Conservation (phyloP, 2,113 vertebrate species). For the Phrynocephalus versicolor region DNA sequence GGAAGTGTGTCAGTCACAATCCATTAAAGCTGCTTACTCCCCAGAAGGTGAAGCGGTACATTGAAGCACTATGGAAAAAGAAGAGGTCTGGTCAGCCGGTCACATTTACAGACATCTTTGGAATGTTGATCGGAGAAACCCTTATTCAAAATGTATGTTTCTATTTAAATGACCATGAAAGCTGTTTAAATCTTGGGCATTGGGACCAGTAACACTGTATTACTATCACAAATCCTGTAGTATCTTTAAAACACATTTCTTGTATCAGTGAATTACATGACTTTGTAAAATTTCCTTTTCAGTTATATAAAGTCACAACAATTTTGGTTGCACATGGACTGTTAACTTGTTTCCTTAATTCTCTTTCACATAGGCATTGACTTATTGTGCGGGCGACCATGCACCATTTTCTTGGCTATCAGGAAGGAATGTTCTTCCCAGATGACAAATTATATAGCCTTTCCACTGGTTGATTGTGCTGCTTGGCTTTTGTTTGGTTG, state of each 20-base stretch:
- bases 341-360: background rate
- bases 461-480: no score
- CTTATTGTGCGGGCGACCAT: no score
- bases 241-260: background rate
- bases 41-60: constrained; percentile 91
- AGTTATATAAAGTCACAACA: background rate
- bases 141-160: constrained; percentile 88
- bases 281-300: background rate
- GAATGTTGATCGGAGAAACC: constrained; percentile 97
- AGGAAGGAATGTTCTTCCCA: background rate
- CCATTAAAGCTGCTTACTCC: constrained; percentile 91
- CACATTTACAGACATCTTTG: constrained; percentile 97
- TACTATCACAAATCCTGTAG: background rate
- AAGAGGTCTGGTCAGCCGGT: constrained; percentile 94
- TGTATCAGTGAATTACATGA: background rate
- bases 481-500: no score
- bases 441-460: no score
- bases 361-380: background rate
- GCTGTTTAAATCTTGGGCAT: fast-evolving
- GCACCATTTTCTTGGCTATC: background rate
- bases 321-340: background rate
- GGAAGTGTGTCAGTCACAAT: constrained; percentile 89
- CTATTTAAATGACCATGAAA: background rate
- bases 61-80: constrained; percentile 95
- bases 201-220: background rate